phyloP scores from a whole-genome alignment of 2,797 vertebrate genomes.

The Numenius phaeopus region DNA sequence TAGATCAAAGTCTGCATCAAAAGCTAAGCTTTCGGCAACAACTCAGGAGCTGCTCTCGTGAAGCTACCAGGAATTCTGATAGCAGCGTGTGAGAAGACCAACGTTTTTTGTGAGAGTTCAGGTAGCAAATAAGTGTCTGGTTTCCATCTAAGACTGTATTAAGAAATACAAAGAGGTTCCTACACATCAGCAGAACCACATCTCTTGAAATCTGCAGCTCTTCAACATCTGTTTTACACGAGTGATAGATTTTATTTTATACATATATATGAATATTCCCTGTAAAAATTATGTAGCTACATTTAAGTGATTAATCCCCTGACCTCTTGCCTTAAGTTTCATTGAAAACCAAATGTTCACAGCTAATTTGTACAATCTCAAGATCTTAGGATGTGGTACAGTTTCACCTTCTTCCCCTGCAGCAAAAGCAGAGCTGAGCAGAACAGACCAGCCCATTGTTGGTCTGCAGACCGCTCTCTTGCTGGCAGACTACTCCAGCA shows the following conservation, averaged over 20 bases:
- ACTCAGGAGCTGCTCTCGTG: not conserved
- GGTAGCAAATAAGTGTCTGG: not conserved
- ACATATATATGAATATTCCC: not conserved
- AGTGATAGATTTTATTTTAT: not conserved
- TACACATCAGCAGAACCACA: not conserved
- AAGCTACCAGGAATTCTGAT: not conserved
- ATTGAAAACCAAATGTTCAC: not conserved
- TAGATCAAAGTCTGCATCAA: not conserved
- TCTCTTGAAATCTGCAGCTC: not conserved
- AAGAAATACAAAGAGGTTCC: not conserved
- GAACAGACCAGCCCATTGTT: slow-evolving; percentile 50
- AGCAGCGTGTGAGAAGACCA: not conserved
- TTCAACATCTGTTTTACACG: not conserved
- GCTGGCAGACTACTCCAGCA: slow-evolving; percentile 5
- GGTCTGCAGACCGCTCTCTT: not conserved
- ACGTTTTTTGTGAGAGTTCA: not conserved
- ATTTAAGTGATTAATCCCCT: not conserved
- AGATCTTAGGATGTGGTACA: not conserved
- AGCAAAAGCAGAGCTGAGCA: not conserved
- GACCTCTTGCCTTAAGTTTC: not conserved
- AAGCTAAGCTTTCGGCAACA: not conserved
- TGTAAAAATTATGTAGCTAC: not conserved
- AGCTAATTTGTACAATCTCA: not conserved
- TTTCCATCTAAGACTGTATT: not conserved
- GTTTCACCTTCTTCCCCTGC: not conserved